These are phyloP conservation scores for Pseudanteris insignis DNA, from an alignment of 2,888 invertebrate genomes.

Conservation along the genomic window DNA sequence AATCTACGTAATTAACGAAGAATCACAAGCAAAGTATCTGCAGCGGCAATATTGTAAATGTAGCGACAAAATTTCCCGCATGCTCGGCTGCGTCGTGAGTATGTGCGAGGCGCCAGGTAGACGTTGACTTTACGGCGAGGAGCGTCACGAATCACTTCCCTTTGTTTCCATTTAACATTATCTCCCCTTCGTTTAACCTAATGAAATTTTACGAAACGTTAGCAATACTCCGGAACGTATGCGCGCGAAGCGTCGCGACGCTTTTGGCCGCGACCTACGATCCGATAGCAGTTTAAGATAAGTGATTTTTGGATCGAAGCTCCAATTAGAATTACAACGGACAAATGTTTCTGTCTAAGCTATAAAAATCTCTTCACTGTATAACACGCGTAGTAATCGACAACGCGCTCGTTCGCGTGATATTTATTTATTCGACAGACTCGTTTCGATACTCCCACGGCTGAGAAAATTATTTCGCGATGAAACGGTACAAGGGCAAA, in stretches of 20 bases:
- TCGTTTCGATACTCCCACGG: constrained; percentile 29
- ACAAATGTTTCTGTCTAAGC: constrained; percentile 46
- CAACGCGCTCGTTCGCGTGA: constrained; percentile 16
- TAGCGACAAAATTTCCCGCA: constrained; percentile 45
- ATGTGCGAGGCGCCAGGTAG: constrained; percentile 41
- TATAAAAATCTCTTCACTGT: constrained; percentile 36
- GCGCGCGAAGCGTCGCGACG: constrained; percentile 34
- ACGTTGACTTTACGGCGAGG: constrained; percentile 45
- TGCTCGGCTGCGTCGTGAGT: constrained; percentile 38
- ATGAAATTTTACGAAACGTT: constrained; percentile 47
- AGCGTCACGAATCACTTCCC: constrained; percentile 45
- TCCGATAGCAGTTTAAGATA: constrained; percentile 38
- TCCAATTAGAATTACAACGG: constrained; percentile 36
- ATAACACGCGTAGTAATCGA: not conserved
- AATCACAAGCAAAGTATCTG: constrained; percentile 41
- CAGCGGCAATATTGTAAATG: constrained; percentile 42
- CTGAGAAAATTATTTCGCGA: constrained; percentile 28
- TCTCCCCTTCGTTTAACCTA: constrained; percentile 45
- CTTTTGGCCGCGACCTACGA: constrained; percentile 24
- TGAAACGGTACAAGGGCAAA: constrained; percentile 3
- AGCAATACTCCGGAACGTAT: constrained; percentile 40
- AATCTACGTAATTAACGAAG: constrained; percentile 43
- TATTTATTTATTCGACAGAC: constrained; percentile 32
- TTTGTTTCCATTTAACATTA: constrained; percentile 44
- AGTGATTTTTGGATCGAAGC: constrained; percentile 40